Evolutionary conservation across 2,797 vertebrate species (phyloP), one percentile per base, ranked within the genome.

Genomic region (Esox lucius): DNA sequence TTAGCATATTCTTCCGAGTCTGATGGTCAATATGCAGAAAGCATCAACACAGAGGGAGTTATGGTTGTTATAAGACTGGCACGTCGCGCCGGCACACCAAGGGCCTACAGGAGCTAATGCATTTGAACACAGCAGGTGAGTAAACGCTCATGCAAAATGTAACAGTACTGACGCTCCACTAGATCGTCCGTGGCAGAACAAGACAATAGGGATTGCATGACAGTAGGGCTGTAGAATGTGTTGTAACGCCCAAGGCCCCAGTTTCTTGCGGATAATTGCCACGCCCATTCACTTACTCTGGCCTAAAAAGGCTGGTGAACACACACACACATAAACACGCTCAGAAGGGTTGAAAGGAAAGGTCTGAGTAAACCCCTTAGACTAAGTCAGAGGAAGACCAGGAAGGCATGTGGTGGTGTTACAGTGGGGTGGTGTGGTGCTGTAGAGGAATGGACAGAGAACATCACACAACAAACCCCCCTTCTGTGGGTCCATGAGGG

Each of bases 401-500:
- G n/a, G 5, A 64, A 8, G 61, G 24, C 61, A 13, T 65, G 62
- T 65, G 15, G 66, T n/a, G 31, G 33, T 9, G 19, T n/a, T 64
- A 64, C 12, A 31, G 26, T 31, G 15, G 61, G 31, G 78, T 35
- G 70, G 74, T 56, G 78, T 35, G 70, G 74, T 56, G 53, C 0
- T n/a, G 53, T 22, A 56, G 53, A n/a, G 56, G 53, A 59, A 59
- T 59, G 53, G 22, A 24, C n/a, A 24, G 61, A 61, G 11, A 61
- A 61, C n/a, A 59, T 9, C 42, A 46, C 42, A 24, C 56, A 61
- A 78, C 81, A 64, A 85, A 96, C 96, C 42, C 1, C 42, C 42
- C 94, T 97, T 96, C 48, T 93, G 86, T 0, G 82, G 86, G 78
- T 88, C 87, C 90, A 95, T 88, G 46, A 97, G 93, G 26, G 96